These are phyloP conservation scores for Allygus modestus DNA, from an alignment of 2,888 invertebrate genomes.

Conservation along the genomic window DNA sequence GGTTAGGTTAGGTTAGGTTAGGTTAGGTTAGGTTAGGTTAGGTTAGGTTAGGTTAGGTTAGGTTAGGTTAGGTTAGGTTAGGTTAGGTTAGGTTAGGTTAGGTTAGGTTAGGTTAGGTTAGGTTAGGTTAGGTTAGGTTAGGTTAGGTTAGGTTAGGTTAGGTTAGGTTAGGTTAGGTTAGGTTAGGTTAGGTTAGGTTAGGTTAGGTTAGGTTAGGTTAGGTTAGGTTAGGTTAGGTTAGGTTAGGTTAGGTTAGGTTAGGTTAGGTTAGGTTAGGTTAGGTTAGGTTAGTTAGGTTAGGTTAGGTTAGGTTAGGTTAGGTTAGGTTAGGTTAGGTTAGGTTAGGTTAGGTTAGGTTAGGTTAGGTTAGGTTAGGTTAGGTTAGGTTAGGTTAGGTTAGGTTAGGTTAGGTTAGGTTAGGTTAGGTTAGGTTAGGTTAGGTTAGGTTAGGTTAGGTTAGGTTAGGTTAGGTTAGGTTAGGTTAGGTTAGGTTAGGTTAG, in stretches of 20 bases:
- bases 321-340: conserved; percentile 65
- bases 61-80: conserved; percentile 47
- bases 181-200: conserved; percentile 63
- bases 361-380: conserved; percentile 65
- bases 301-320: conserved; percentile 65
- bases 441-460: conserved; percentile 64
- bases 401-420: conserved; percentile 62
- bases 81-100: conserved; percentile 45
- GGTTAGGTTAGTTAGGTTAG: conserved; percentile 65
- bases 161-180: conserved; percentile 18
- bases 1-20: conserved; percentile 37
- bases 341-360: conserved; percentile 64
- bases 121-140: conserved; percentile 40
- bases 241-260: conserved; percentile 64
- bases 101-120: conserved; percentile 60
- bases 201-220: conserved; percentile 66
- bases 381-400: conserved; percentile 62
- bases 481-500: conserved; percentile 58
- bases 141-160: conserved; percentile 46
- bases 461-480: conserved; percentile 2
- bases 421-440: conserved; percentile 66
- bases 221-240: conserved; percentile 64
- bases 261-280: conserved; percentile 65
- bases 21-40: conserved; percentile 45
- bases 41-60: conserved; percentile 45